These are phyloP conservation scores for Cnemophilus loriae DNA, from an alignment of 2,113 vertebrate species.

Conservation along the genomic window DNA sequence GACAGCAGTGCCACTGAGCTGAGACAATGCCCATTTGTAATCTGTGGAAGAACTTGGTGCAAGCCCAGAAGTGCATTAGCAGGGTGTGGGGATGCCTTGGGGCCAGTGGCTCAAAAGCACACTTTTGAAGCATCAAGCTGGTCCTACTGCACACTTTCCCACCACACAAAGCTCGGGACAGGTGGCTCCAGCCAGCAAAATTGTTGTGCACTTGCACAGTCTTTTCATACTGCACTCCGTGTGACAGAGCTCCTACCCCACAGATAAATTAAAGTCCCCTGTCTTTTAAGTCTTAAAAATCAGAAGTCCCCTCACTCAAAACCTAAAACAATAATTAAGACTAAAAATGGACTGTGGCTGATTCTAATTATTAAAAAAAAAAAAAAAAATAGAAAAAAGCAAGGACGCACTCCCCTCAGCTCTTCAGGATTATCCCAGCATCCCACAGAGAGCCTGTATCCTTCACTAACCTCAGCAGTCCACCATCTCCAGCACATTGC, in stretches of 20 bases:
- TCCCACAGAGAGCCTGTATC: background rate
- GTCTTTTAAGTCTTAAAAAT: background rate
- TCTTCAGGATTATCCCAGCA: background rate
- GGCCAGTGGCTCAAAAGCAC: background rate
- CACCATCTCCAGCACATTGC: background rate
- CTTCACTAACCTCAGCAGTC: background rate
- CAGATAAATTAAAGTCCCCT: accelerated
- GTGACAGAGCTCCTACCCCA: background rate
- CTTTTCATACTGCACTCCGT: background rate
- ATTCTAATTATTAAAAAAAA: background rate
- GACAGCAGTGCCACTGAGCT: background rate
- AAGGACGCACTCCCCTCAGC: background rate
- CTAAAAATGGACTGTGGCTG: background rate
- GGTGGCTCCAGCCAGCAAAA: background rate
- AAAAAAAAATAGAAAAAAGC: background rate
- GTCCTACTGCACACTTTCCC: background rate
- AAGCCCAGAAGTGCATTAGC: background rate
- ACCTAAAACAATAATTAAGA: background rate
- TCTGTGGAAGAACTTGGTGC: background rate
- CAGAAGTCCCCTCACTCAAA: background rate
- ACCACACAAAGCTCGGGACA: accelerated
- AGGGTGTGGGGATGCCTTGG: background rate
- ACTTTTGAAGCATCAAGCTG: background rate
- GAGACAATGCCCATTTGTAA: background rate
- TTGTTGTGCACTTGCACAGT: no score